These are phyloP conservation scores for Plusia festucae DNA, from an alignment of 2,888 invertebrate genomes.

Conservation along the genomic window DNA sequence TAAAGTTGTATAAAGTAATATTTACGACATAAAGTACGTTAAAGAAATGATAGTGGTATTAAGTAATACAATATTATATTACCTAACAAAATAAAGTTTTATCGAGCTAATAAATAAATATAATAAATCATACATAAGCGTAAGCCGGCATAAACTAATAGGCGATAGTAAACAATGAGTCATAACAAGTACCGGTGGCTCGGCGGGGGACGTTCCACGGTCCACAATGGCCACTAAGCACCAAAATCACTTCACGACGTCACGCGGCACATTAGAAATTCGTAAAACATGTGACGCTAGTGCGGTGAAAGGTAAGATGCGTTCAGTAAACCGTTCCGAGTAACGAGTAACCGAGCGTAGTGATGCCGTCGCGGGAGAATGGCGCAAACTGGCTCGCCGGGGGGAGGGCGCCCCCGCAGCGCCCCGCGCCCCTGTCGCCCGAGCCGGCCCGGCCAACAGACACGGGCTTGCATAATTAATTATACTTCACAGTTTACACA, in stretches of 20 bases:
- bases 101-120: slow-evolving; percentile 50
- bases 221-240: slow-evolving; percentile 84
- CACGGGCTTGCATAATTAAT: slow-evolving; percentile 87
- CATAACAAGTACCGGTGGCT: slow-evolving; percentile 78
- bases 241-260: slow-evolving; percentile 86
- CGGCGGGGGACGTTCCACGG: slow-evolving; percentile 69
- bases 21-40: slow-evolving; percentile 17
- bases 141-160: slow-evolving; percentile 68
- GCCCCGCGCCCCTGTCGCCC: slow-evolving; percentile 58
- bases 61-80: slow-evolving; percentile 24
- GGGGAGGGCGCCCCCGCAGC: slow-evolving; percentile 67
- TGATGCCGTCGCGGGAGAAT: slow-evolving; percentile 85
- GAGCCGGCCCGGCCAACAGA: slow-evolving; percentile 77
- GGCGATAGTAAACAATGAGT: slow-evolving; percentile 77
- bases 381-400: slow-evolving; percentile 84
- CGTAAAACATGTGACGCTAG: slow-evolving; percentile 78
- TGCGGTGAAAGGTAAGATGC: slow-evolving; percentile 87
- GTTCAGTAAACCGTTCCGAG: slow-evolving; percentile 82
- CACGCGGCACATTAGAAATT: slow-evolving; percentile 79
- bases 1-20: slow-evolving; percentile 20
- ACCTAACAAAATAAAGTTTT: slow-evolving; percentile 26
- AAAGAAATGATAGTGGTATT: slow-evolving; percentile 26
- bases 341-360: slow-evolving; percentile 82
- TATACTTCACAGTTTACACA: slow-evolving; percentile 82
- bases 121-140: slow-evolving; percentile 58